Evolutionary conservation across 2,113 vertebrate genomes (phyloP), one percentile per base, ranked within the genome.

Genomic region (Turnix velox): DNA sequence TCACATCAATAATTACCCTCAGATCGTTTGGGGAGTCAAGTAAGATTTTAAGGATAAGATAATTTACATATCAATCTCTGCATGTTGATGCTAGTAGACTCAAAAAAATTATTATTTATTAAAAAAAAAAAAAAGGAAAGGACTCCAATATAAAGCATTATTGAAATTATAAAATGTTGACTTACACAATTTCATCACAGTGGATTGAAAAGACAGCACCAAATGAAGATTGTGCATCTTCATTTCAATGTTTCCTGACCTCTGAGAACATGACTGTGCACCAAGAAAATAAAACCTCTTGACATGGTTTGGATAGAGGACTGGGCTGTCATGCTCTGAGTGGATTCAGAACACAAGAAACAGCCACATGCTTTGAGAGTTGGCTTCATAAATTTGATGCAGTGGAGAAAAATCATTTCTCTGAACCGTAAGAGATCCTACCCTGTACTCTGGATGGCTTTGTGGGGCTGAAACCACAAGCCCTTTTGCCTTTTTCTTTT

Each of bases 231-330:
- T 42, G 31, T 58, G 46, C 63, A 69, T 17, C 59, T 76, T 76
- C 49, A 69, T 66, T 76, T 88, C 79, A 19, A 2, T n/a, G 59
- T 20, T 66, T 52, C 55, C 46, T 35, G 28, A 62, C 20, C 33
- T 79, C 85, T 43, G 68, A 46, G 63, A 86, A 66, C 37, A 42
- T 77, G 54, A 91, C 28, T 62, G 71, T 55, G 83, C 58, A 69
- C 23, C 30, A 68, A 73, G 55, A 68, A 84, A 90, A 76, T 18
- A 76, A 28, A 42, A 72, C 0, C 11, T 42, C 12, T 13, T 25
- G 48, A 24, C 46, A 39, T 14, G 61, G 31, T 11, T n/a, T n/a
- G n/a, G n/a, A n/a, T n/a, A n/a, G n/a, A n/a, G n/a, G n/a, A 14
- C 14, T 1, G 52, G 58, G 77, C 49, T 52, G 77, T 71, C 55